phyloP scores from a whole-genome alignment of 2,888 invertebrate species.

The Scaeva pyrastri region DNA sequence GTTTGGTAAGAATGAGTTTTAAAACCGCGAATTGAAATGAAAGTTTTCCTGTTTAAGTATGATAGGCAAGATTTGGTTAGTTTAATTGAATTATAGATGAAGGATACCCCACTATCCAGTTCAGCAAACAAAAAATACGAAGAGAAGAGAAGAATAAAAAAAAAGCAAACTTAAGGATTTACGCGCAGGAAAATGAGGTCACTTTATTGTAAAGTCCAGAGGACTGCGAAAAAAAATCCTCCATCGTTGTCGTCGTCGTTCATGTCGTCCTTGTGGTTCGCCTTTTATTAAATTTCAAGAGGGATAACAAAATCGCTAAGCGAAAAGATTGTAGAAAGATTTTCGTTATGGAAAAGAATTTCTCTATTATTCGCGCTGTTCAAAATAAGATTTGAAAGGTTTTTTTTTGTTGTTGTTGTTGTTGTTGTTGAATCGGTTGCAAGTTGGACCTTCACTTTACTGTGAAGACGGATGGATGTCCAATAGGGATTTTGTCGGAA shows the following conservation, averaged over 20 bases:
- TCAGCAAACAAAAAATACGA: not conserved
- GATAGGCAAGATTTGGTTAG: constrained; percentile 66
- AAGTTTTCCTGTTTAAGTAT: constrained; percentile 48
- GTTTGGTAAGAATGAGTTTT: constrained; percentile 37
- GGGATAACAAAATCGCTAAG: constrained; percentile 40
- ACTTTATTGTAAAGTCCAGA: constrained; percentile 58
- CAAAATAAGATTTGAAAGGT: constrained; percentile 45
- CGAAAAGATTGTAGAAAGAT: constrained; percentile 23
- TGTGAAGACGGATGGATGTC: not conserved
- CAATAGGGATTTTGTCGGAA: constrained; percentile 46
- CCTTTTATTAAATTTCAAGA: constrained; percentile 68
- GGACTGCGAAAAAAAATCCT: constrained; percentile 44
- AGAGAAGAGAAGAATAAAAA: not conserved
- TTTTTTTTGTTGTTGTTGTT: constrained; percentile 34
- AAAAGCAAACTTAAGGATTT: constrained; percentile 21
- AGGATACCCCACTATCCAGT: constrained; percentile 46
- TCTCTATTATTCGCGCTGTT: constrained; percentile 36
- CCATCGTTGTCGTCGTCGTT: constrained; percentile 1
- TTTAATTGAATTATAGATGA: constrained; percentile 71
- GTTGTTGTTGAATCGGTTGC: constrained; percentile 39
- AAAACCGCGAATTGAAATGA: constrained; percentile 46
- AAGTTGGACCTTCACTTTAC: constrained; percentile 11
- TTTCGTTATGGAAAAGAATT: constrained; percentile 30
- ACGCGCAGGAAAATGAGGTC: constrained; percentile 62
- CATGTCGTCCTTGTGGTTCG: constrained; percentile 34